Percentiles rank a stretch among this genome's conserved stretches.
Evolutionary conservation across 2,888 invertebrate genomes (phyloP).

Genomic region (Caenorhabditis drosophilae): DNA sequence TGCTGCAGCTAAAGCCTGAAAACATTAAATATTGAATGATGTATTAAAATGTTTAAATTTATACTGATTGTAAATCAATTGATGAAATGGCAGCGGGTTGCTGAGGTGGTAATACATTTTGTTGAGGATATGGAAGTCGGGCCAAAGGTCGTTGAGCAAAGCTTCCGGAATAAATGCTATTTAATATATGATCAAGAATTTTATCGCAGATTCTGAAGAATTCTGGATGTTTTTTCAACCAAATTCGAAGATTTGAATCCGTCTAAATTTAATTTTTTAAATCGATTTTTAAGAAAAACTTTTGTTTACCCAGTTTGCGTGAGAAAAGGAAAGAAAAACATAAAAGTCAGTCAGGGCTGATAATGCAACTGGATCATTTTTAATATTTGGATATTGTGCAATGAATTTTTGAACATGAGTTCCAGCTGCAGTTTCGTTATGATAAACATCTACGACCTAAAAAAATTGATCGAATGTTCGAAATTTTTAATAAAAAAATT

Average conservation of each 20-base stretch:
- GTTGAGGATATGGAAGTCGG: not conserved
- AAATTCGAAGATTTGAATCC: not conserved
- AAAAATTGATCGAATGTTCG: too few species aligned
- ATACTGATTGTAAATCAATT: slow-evolving; percentile 3
- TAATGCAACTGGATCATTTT: not conserved
- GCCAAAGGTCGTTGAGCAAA: not conserved
- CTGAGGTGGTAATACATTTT: not conserved
- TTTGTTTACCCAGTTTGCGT: not conserved
- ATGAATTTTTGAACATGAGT: not conserved
- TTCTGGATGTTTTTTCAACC: slow-evolving; percentile 2
- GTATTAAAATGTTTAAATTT: not conserved
- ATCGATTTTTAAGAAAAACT: slow-evolving; percentile 3
- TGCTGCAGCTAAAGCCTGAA: slow-evolving; percentile 4
- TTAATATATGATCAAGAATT: not conserved
- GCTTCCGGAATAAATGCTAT: not conserved
- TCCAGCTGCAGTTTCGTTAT: not conserved
- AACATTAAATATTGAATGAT: not conserved
- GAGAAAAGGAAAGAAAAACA: not conserved
- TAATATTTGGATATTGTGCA: not conserved
- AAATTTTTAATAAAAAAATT: not conserved
- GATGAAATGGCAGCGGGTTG: not conserved
- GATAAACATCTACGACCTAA: not conserved
- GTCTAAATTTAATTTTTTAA: slow-evolving; percentile 1
- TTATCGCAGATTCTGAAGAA: not conserved
- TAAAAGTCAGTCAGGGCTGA: not conserved